These are phyloP conservation scores for Amphiura filiformis DNA, from an alignment of 35 echinoderm and acorn worm genomes.

Conservation along the genomic window DNA sequence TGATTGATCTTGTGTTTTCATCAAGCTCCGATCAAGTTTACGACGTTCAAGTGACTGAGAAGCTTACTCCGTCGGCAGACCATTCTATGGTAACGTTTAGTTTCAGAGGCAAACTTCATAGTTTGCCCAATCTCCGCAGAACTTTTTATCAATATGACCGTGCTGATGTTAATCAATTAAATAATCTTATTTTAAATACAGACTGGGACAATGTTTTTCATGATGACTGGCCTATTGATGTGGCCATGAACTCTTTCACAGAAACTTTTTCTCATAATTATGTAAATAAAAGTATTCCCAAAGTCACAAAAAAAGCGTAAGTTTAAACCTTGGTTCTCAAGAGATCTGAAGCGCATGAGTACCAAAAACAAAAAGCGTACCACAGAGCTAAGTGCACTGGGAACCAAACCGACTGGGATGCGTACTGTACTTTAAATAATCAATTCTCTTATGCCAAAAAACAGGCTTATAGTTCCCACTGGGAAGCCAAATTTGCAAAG, in stretches of 20 bases:
- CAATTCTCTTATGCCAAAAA: too few relatives aligned
- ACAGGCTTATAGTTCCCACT: too few relatives aligned
- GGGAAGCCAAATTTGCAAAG: too few relatives aligned
- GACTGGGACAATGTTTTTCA: neutral
- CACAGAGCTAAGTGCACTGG: too few relatives aligned
- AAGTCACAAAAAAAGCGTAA: neutral
- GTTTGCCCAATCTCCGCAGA: neutral
- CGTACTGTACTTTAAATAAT: too few relatives aligned
- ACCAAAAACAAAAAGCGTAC: neutral
- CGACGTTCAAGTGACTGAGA: neutral
- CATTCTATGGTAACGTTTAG: neutral
- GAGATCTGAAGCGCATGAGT: neutral
- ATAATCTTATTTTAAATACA: neutral
- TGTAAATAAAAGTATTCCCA: neutral
- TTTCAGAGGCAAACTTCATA: neutral
- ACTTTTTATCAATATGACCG: slow-evolving; percentile 4
- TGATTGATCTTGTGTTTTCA: neutral
- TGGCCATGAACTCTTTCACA: neutral
- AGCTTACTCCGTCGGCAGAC: neutral
- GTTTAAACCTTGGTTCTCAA: neutral
- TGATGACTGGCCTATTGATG: neutral
- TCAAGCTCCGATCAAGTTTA: neutral
- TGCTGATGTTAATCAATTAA: neutral
- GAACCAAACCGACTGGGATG: too few relatives aligned
- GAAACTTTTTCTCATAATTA: neutral